Conservation (phyloP, 2,113 vertebrate genomes). For the Albula glossodonta region DNA sequence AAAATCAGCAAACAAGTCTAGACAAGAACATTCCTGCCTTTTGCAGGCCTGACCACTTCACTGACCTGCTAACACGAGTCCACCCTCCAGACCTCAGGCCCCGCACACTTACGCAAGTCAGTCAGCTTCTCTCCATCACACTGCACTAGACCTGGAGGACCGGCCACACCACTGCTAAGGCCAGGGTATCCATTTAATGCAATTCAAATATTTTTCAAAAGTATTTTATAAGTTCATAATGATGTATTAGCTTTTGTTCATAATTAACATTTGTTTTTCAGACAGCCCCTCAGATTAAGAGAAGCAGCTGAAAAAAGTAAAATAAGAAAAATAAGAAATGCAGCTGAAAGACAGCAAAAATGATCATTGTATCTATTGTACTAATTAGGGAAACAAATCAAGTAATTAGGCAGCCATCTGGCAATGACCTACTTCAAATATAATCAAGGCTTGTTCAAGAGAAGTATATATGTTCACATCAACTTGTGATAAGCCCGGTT, state of each 20-base stretch:
- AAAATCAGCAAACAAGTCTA: constrained; percentile 32
- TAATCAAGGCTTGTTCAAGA: neutral
- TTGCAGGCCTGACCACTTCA: constrained; percentile 4
- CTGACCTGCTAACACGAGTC: neutral
- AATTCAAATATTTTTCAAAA: neutral
- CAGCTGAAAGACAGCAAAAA: neutral
- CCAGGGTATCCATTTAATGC: neutral
- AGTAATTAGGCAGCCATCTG: neutral
- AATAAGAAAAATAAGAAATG: neutral
- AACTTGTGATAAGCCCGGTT: neutral
- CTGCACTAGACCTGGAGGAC: neutral
- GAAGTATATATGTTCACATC: neutral
- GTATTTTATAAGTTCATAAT: neutral
- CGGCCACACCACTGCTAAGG: neutral
- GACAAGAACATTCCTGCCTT: constrained; percentile 33
- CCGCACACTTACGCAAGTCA: neutral
- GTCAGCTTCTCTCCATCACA: neutral
- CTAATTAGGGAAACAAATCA: neutral
- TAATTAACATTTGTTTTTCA: neutral
- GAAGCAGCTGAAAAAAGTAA: neutral
- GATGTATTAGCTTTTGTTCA: neutral
- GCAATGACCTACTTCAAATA: too few relatives aligned
- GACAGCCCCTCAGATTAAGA: neutral
- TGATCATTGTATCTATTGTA: neutral
- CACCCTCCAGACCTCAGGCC: neutral